Conservation (phyloP, 2,888 invertebrate genomes). For the Caenorhabditis angaria region DNA sequence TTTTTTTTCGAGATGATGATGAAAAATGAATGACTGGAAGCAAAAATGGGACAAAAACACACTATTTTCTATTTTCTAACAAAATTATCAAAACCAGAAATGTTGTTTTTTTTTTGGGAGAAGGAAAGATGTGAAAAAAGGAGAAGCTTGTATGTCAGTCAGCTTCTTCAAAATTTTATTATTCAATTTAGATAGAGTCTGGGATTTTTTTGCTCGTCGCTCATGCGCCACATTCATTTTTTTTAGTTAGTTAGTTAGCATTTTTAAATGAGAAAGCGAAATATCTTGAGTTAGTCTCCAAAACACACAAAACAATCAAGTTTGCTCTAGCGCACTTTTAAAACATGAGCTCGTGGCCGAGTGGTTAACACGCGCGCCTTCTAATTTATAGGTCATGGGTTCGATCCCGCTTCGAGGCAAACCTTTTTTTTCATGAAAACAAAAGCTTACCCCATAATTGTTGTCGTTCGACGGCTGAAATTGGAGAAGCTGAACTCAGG, state of each 20-base stretch:
- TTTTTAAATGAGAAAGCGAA: too few species aligned
- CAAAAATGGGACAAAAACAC: conserved; percentile 8
- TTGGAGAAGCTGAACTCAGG: conserved; percentile 49
- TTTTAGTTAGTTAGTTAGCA: neutral
- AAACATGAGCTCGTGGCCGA: too few species aligned
- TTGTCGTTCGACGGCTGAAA: conserved; percentile 50
- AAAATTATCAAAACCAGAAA: too few species aligned
- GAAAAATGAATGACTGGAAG: conserved; percentile 7
- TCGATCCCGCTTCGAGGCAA: too few species aligned
- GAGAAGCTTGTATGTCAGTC: conserved; percentile 10
- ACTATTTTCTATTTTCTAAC: too few species aligned
- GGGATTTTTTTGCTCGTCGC: neutral
- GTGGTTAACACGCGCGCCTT: too few species aligned
- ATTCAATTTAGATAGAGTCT: conserved; percentile 23
- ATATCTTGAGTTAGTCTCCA: neutral
- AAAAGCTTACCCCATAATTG: conserved; percentile 43
- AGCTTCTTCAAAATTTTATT: conserved; percentile 20
- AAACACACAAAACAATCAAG: neutral
- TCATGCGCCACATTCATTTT: neutral
- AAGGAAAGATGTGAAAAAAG: neutral
- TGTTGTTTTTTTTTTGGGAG: too few species aligned
- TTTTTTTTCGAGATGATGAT: neutral
- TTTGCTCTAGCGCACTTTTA: too few species aligned
- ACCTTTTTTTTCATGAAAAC: too few species aligned
- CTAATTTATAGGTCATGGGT: too few species aligned